These are phyloP conservation scores for Babylonia areolata DNA, from an alignment of 1,140 invertebrate species.

Conservation along the genomic window DNA sequence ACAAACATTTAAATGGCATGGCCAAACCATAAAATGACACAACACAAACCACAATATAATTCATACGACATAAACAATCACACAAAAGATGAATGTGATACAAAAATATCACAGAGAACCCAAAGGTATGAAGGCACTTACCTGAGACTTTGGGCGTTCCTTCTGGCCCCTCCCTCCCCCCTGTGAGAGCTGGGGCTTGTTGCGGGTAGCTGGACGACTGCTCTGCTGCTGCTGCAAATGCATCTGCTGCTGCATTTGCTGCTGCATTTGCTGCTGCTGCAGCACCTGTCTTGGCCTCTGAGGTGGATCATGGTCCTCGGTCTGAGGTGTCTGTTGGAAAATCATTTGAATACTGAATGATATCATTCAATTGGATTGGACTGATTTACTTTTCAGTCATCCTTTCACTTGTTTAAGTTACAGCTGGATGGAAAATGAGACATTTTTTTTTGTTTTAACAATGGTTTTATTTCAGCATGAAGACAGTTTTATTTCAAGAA, in stretches of 20 bases:
- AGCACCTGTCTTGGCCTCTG: background rate
- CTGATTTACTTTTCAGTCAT: too few relatives aligned
- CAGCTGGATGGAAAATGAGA: too few relatives aligned
- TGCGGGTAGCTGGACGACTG: constrained; percentile 38
- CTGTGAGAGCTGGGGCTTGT: constrained; percentile 2
- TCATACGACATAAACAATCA: too few relatives aligned
- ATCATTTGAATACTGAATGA: background rate
- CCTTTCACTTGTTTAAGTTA: too few relatives aligned
- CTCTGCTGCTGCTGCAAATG: constrained; percentile 21
- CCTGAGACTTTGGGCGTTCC: constrained; percentile 35
- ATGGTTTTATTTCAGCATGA: too few relatives aligned
- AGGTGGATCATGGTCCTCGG: constrained; percentile 33
- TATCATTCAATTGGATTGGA: background rate
- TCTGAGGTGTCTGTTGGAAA: constrained; percentile 9
- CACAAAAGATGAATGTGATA: too few relatives aligned
- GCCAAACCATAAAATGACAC: too few relatives aligned
- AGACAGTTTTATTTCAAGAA: too few relatives aligned
- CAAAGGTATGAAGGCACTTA: background rate
- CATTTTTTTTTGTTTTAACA: too few relatives aligned
- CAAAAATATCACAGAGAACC: background rate
- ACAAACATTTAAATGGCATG: too few relatives aligned
- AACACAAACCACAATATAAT: background rate
- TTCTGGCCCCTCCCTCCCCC: constrained; percentile 25
- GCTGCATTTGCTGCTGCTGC: constrained; percentile 9
- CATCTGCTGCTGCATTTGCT: constrained; percentile 4